Evolutionary conservation across 2,113 vertebrate genomes (phyloP).

Genomic region (Sinocyclocheilus grahami): DNA sequence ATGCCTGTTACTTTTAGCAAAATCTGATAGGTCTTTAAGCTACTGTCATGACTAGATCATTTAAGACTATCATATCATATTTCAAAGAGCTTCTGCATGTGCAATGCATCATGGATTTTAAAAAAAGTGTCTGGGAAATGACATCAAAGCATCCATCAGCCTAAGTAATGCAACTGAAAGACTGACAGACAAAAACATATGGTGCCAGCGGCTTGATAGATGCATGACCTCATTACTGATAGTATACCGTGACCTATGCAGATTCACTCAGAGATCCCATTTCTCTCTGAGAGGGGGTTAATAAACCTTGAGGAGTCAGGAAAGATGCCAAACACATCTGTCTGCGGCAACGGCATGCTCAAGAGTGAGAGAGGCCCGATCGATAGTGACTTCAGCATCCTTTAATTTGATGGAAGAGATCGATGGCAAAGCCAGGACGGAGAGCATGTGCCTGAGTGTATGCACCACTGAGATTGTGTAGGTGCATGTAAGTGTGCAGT

Average conservation of each 20-base stretch:
- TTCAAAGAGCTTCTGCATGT: not conserved
- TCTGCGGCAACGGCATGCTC: conserved; percentile 25
- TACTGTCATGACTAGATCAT: not conserved
- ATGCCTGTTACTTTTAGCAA: not conserved
- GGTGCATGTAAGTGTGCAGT: not conserved
- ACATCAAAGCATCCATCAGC: conserved; percentile 30
- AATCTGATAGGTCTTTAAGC: not conserved
- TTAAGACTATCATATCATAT: not conserved
- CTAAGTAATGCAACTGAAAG: not conserved
- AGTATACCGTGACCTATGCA: conserved; percentile 8
- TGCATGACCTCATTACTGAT: conserved; percentile 41
- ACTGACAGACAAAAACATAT: not conserved
- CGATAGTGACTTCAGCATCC: conserved; percentile 72
- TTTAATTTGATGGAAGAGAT: conserved; percentile 74
- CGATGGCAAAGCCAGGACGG: conserved; percentile 63
- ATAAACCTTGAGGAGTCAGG: conserved; percentile 53
- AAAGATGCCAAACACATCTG: conserved; percentile 43
- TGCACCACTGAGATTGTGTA: not conserved
- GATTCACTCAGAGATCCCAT: conserved; percentile 26
- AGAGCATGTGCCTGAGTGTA: conserved; percentile 44
- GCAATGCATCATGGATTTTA: not conserved
- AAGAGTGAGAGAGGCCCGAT: conserved; percentile 64
- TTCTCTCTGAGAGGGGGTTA: conserved; percentile 41
- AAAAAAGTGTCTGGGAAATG: conserved; percentile 21
- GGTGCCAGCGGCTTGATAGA: conserved; percentile 29